Percentiles rank a stretch among this genome's conserved stretches.
These are phyloP conservation scores for Butorides virescens DNA, from an alignment of 2,113 vertebrate species.

Conservation along the genomic window DNA sequence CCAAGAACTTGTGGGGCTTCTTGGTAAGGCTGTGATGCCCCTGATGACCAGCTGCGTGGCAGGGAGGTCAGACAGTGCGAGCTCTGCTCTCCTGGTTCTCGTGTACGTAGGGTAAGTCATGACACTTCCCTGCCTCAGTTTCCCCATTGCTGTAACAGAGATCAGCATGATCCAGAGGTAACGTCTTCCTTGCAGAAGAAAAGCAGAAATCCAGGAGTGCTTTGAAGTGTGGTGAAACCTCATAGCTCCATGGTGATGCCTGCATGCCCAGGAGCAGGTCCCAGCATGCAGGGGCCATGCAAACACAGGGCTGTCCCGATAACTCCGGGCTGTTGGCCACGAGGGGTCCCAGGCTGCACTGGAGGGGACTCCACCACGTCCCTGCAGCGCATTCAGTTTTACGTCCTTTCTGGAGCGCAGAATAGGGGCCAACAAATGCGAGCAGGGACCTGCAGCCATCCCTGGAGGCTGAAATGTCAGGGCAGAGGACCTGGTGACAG, in stretches of 20 bases:
- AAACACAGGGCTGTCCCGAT: background rate
- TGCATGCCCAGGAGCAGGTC: background rate
- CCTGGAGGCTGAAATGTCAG: background rate
- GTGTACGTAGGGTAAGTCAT: fast-evolving
- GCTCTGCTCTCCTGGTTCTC: background rate
- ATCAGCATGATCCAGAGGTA: background rate
- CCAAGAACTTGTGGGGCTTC: background rate
- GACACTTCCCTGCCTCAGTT: background rate
- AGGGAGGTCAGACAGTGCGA: background rate
- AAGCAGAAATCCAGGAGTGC: background rate
- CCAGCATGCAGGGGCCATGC: fast-evolving
- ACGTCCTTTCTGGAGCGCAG: background rate
- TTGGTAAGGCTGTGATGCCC: background rate
- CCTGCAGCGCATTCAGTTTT: fast-evolving
- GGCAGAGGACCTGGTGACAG: background rate
- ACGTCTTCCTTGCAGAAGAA: background rate
- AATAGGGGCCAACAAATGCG: fast-evolving
- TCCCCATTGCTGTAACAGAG: background rate
- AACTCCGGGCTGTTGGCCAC: fast-evolving
- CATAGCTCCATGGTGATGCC: fast-evolving
- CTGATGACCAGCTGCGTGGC: fast-evolving
- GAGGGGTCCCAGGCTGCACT: background rate
- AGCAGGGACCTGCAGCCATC: background rate
- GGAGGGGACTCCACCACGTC: background rate
- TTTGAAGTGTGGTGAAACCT: background rate